phyloP scores from a whole-genome alignment of 2,888 invertebrate genomes.

The Pollenia amentaria region DNA sequence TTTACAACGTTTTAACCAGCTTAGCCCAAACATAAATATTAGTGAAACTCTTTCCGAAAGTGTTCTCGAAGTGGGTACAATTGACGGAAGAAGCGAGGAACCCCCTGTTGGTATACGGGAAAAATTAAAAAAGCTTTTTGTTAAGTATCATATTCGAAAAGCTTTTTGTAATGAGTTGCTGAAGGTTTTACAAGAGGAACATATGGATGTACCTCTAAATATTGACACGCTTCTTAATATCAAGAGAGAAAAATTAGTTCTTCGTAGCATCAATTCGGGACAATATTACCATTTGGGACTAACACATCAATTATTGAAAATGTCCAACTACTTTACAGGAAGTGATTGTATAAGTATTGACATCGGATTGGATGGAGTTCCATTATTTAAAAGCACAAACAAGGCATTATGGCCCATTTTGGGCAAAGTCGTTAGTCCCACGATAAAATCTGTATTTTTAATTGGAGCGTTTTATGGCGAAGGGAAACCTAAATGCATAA shows the following conservation, averaged over 20 bases:
- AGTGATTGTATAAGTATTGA: conserved; percentile 44
- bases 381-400: conserved; percentile 54
- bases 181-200: conserved; percentile 27
- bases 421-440: conserved; percentile 38
- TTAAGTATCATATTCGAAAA: conserved; percentile 23
- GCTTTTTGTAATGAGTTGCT: conserved; percentile 48
- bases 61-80: neutral
- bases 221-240: conserved; percentile 37
- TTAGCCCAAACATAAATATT: conserved; percentile 44
- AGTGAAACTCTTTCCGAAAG: conserved; percentile 26
- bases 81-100: neutral
- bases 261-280: conserved; percentile 30
- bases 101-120: neutral
- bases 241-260: conserved; percentile 39
- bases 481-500: conserved; percentile 41
- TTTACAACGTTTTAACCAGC: conserved; percentile 38
- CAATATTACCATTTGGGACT: conserved; percentile 41
- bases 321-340: conserved; percentile 26
- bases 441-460: conserved; percentile 48
- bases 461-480: conserved; percentile 50
- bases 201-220: conserved; percentile 45
- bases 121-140: conserved; percentile 18
- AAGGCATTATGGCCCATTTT: conserved; percentile 46
- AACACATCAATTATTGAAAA: no score
- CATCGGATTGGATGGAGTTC: conserved; percentile 52